Percentiles rank a stretch among this genome's conserved stretches.
Conservation (phyloP, 2,888 invertebrate genomes). For the Dicranocentrus wangi region DNA sequence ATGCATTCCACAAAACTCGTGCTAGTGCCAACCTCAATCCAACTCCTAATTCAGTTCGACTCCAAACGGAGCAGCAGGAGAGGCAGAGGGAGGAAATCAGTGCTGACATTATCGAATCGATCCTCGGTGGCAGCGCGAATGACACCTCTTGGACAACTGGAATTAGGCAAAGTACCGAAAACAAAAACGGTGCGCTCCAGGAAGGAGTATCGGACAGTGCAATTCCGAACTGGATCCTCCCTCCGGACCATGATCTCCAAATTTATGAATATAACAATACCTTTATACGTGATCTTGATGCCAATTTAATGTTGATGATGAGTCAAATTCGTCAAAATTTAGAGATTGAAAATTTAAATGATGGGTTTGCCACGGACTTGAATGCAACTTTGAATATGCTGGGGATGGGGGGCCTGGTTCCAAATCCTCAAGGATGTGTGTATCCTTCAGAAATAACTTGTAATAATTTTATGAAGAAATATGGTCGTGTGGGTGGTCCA, state of each 20-base stretch:
- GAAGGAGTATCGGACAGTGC: conserved; percentile 9
- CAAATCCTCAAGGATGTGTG: conserved; percentile 72
- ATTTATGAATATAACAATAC: conserved; percentile 63
- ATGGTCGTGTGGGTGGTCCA: conserved; percentile 64
- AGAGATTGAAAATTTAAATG: conserved; percentile 57
- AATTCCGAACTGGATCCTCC: conserved; percentile 55
- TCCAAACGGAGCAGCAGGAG: conserved; percentile 19
- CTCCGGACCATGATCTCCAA: conserved; percentile 57
- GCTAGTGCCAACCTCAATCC: conserved; percentile 47
- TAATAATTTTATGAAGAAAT: conserved; percentile 63
- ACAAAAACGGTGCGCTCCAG: conserved; percentile 37
- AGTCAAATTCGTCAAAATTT: conserved; percentile 60
- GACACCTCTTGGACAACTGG: conserved; percentile 13
- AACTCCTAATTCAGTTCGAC: conserved; percentile 41
- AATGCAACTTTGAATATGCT: conserved; percentile 51
- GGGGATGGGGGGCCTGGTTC: conserved; percentile 70
- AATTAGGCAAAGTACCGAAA: background rate
- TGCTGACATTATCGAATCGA: conserved; percentile 57
- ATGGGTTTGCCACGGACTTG: conserved; percentile 44
- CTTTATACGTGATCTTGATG: conserved; percentile 68
- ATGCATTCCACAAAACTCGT: conserved; percentile 54
- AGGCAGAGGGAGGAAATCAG: conserved; percentile 48
- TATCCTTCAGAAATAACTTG: conserved; percentile 71
- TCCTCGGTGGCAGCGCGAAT: conserved; percentile 49
- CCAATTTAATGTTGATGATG: conserved; percentile 66